phyloP scores from a whole-genome alignment of 2,113 vertebrate species.

The Suricata suricatta region DNA sequence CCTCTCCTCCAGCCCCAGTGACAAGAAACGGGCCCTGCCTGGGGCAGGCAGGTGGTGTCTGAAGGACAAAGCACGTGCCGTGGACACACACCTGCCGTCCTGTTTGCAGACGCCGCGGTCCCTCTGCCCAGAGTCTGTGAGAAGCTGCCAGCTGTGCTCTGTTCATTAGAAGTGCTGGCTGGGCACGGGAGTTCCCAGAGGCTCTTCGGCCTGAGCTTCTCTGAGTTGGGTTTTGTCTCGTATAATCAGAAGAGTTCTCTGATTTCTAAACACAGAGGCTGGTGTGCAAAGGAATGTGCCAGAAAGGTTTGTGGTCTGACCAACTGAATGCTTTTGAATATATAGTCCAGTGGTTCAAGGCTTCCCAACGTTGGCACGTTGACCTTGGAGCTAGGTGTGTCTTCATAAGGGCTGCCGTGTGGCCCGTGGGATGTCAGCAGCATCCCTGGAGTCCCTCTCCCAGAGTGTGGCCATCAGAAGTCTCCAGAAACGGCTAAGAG shows the following conservation, averaged over 20 bases:
- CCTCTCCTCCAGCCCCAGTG: not conserved
- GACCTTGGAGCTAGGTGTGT: not conserved
- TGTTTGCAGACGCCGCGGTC: accelerated
- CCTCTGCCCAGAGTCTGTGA: not conserved
- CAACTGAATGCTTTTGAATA: no score
- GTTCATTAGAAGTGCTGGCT: no score
- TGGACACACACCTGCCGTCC: accelerated
- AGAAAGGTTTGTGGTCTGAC: not conserved
- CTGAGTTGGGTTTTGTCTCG: not conserved
- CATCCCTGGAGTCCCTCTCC: not conserved
- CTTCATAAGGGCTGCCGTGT: not conserved
- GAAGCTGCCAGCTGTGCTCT: no score
- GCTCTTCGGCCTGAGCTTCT: not conserved
- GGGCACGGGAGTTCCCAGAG: accelerated
- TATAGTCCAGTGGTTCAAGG: no score
- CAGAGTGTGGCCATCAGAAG: not conserved
- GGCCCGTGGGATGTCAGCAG: not conserved
- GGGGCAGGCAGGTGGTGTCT: no score
- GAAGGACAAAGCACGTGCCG: not conserved
- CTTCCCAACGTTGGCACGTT: accelerated
- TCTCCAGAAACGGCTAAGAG: not conserved
- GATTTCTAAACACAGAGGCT: not conserved
- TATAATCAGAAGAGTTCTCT: not conserved
- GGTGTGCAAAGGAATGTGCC: not conserved
- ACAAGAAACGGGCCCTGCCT: not conserved